These are phyloP conservation scores for Psilopsiagon aymara DNA, from an alignment of 2,113 vertebrate species.

Conservation along the genomic window DNA sequence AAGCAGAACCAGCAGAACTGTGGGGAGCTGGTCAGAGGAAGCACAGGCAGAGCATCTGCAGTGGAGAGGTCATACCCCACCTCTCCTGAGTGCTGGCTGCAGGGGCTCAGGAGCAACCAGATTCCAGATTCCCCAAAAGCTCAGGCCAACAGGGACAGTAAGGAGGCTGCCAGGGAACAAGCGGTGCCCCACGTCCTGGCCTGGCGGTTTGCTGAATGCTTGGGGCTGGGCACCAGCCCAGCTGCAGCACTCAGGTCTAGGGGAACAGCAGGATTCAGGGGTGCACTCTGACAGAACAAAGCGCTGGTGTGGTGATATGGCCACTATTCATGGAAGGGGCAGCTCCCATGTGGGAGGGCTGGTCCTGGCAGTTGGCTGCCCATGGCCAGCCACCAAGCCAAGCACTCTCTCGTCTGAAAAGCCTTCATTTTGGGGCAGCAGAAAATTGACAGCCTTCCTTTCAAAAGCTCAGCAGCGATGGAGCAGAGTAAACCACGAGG, in stretches of 20 bases:
- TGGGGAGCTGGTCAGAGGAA: background rate
- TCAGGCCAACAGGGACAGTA: background rate
- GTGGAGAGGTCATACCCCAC: background rate
- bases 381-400: background rate
- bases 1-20: background rate
- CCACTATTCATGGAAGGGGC: too few species aligned
- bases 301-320: background rate
- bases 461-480: background rate
- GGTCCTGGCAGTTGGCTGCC: background rate
- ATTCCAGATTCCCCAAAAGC: background rate
- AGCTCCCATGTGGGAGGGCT: background rate
- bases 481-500: background rate
- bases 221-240: background rate
- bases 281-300: accelerated
- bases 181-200: accelerated
- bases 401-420: background rate
- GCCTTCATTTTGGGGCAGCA: background rate
- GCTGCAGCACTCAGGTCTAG: accelerated
- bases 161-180: background rate
- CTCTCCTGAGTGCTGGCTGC: background rate
- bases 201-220: background rate
- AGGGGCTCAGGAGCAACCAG: accelerated
- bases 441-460: background rate
- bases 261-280: accelerated
- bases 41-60: accelerated